Base-by-base conservation (phyloP, 2,888 invertebrate genomes). In the Athrips mouffetella region DNA sequence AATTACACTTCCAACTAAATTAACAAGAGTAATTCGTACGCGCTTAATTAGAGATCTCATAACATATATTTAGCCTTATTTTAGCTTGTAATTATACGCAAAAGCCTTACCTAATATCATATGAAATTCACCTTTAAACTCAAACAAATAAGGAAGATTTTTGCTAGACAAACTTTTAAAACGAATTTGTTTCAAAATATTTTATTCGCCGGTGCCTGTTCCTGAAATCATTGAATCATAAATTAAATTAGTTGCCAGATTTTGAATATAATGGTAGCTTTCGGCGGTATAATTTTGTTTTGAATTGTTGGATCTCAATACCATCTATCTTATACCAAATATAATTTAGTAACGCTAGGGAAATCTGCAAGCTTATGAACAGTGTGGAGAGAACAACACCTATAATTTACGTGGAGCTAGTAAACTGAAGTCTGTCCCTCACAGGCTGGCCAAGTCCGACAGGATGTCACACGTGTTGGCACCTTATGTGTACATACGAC, bases 21-120 rank as follows among this genome's bases (percentile, higher is more conserved):
- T 40, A 40, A 25, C 40, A 40, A 23, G 23, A 23, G 23, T 13
- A 40, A 40, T 40, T 21, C 40, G 40, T 40, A 25, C 15, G 15
- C n/a, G 40, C 23, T 40, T 40, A 40, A 40, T 40, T 40, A 40
- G 40, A 40, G 25, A 40, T 40, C 40, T 40, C 40, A 40, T 40
- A 40, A 40, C 40, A 40, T 56, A 57, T 40, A 40, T 58, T 25
- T 23, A 25, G 20, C 2, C 21, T 21, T 40, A 39, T 37, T 37
- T 11, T 20, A 37, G 55, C n/a, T 20, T 37, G 18, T 37, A 37
- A 37, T 31, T 31, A 31, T 8, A 37, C 13, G 15, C 39, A 23
- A 25, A 21, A 40, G 39, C 39, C 6, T 40, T 25, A 37, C 4
- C 13, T 6, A 15, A 15, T 7, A 11, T 11, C 25, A 23, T 1